Evolutionary conservation across 2,113 vertebrate species (phyloP), one percentile per base, ranked within the genome.

Genomic region (Thymallus thymallus): DNA sequence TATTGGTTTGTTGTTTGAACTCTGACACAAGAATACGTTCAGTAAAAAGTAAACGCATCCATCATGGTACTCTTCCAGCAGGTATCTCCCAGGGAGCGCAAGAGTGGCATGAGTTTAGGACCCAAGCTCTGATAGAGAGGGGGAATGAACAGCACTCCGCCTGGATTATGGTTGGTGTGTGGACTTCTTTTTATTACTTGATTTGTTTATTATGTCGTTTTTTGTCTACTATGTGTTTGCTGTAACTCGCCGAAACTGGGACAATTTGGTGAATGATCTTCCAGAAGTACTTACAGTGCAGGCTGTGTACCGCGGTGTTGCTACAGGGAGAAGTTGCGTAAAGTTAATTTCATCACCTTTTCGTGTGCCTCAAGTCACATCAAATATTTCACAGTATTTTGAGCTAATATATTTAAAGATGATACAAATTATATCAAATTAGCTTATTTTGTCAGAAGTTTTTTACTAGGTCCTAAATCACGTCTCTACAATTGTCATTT

Each of bases 121-220:
- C 78, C 76, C 73, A 26, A 72, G 71, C 64, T 72, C 70, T 79
- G 79, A 87, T 76, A 84, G 75, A 82, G 84, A 85, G 85, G 85
- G 83, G 90, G 85, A 73, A 89, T 91, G 89, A 90, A 90, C 87
- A 94, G 79, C 84, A 81, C 90, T 75, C 82, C 88, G 78, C 90
- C 91, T 65, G 91, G 91, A 87, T 86, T 93, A 91, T 85, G 93
- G 89, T 91, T 93, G 91, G 90, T 92, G 89, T 85, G 86, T 89
- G 87, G 84, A 86, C 81, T 82, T 82, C 14, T 60, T 82, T 86
- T 90, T 86, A 30, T 83, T 83, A 78, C 20, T 26, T 66, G 9
- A 76, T 73, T 76, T 83, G 41, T 26, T 24, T 46, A 65, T 29
- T 72, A 24, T 60, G 26, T 66, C 5, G n/a, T 48, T 30, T 24